Conservation (phyloP, 2,113 vertebrate species). For the Limnothrissa miodon region DNA sequence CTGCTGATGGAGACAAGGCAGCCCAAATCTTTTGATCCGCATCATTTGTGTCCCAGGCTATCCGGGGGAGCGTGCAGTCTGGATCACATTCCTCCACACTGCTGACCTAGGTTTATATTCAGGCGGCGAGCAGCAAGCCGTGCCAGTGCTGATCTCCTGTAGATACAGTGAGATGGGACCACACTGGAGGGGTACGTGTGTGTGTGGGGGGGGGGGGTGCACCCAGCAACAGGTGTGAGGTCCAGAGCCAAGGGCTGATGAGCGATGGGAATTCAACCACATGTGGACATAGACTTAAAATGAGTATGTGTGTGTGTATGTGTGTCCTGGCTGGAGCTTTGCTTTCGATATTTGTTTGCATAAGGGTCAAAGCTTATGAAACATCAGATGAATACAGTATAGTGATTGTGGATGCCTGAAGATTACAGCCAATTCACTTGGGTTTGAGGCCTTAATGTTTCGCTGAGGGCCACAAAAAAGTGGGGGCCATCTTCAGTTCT, state of each 20-base stretch:
- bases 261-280: background rate
- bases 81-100: slow-evolving; percentile 29
- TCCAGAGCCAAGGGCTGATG: background rate
- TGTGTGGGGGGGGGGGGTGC: background rate
- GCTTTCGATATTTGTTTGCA: background rate
- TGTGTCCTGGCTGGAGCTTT: background rate
- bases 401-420: background rate
- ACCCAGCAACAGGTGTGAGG: slow-evolving; percentile 27
- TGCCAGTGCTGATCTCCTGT: background rate
- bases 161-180: slow-evolving; percentile 18
- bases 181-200: background rate
- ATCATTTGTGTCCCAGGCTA: slow-evolving; percentile 9
- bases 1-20: slow-evolving; percentile 24
- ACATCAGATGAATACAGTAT: background rate
- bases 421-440: background rate
- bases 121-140: background rate
- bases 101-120: slow-evolving; percentile 32
- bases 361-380: background rate
- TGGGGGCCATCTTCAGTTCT: too few species aligned
- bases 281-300: background rate
- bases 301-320: background rate
- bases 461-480: background rate
- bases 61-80: slow-evolving; percentile 20
- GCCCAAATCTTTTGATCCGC: slow-evolving; percentile 37
- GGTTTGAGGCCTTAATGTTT: background rate